Base-by-base conservation (phyloP, 1,140 invertebrate genomes). In the Tetranychus cinnabarinus region DNA sequence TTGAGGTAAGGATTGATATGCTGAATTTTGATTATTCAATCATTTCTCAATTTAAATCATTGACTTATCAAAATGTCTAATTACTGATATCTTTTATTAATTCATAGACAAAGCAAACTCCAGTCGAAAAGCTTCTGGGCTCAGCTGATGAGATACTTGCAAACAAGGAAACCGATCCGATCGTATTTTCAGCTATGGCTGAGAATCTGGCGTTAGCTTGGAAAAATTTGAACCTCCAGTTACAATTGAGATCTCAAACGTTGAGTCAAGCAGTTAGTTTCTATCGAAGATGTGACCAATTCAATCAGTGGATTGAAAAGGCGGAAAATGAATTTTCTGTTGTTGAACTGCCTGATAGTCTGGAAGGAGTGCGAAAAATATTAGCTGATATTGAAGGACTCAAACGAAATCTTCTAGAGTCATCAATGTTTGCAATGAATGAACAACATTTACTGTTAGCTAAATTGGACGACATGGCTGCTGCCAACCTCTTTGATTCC, bases 181-280 rank as follows among this genome's bases (percentile, higher is more conserved):
- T 83, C 81, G 84, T 91, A 31, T 88, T 90, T 69, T 81, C 83
- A 58, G 86, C 87, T 1, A 92, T 93, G 88, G 87, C 87, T 12
- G 85, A 88, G 70, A 86, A 85, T 31, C 73, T 93, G 42, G 83
- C 82, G 50, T 77, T 82, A 64, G 86, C 88, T 1, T 93, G 89
- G 89, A 81, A 81, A 67, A 86, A 89, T 69, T 81, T 92, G 50
- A 85, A 88, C 69, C 75, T 76, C 58, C 81, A 86, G 68, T 73
- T 92, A 62, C 82, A 88, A 67, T 77, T 81, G 58, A 75, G 88
- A 55, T 82, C 82, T 67, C 76, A 81, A 59, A 80, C 92, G 59
- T 74, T 92, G 31, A 81, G 86, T 67, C 75, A 84, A 55, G 82
- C 65, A n/a, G 65, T 66, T 6, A 48, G 50, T 7, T 66, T 62